Conservation (phyloP, 2,113 vertebrate species). For the Apteryx owenii region DNA sequence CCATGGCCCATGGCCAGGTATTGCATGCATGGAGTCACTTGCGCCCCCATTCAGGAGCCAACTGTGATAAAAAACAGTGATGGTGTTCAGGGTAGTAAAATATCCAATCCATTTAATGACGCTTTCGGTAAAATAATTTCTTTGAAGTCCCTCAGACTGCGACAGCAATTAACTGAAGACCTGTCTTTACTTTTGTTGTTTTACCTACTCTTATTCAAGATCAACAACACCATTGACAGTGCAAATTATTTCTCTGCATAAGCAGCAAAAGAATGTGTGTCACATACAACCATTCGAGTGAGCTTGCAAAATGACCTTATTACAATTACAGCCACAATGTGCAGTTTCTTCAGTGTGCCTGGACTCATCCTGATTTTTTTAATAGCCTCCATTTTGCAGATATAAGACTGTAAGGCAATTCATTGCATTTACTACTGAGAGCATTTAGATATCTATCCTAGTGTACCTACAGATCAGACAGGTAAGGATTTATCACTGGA, state of each 20-base stretch:
- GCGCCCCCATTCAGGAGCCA: neutral
- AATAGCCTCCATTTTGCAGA: neutral
- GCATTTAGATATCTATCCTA: neutral
- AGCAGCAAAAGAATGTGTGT: neutral
- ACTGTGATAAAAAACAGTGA: neutral
- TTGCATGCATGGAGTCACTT: neutral
- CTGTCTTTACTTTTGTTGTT: slow-evolving; percentile 39
- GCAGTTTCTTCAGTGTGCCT: neutral
- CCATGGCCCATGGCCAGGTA: neutral
- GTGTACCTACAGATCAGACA: neutral
- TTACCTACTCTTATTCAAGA: neutral
- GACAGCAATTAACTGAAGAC: slow-evolving; percentile 61
- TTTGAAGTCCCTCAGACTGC: slow-evolving; percentile 54
- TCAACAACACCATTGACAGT: slow-evolving; percentile 9
- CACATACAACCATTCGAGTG: neutral
- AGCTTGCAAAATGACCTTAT: neutral
- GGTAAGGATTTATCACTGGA: neutral
- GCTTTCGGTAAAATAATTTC: neutral
- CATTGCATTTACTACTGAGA: fast-evolving
- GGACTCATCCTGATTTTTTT: neutral
- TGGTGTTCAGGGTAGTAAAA: neutral
- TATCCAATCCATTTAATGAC: neutral
- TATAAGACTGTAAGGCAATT: neutral
- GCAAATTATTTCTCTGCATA: slow-evolving; percentile 32
- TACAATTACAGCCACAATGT: neutral